Base-by-base conservation (phyloP, 2,888 invertebrate genomes). In the Silvanus unidentatus region DNA sequence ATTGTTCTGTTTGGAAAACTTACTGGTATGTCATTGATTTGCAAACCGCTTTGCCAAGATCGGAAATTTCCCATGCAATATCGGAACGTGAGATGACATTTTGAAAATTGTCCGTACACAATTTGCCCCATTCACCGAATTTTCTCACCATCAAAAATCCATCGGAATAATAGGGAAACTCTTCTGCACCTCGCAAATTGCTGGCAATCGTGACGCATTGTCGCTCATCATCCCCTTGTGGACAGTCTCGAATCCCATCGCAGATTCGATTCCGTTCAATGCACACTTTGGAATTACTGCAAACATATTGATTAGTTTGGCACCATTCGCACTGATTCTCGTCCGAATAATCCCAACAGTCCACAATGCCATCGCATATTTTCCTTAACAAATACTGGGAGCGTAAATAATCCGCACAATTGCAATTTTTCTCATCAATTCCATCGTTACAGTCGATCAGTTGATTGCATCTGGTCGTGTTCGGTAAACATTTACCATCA, bases 251-350 rank as follows among this genome's bases (percentile, higher is more conserved):
- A 14, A 73, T 68, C 0, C 86, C 86, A 59, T 88, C 84, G 65
- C 88, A 88, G 15, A 88, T 81, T 55, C 76, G 77, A 0, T 65
- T 68, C 62, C 75, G 75, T 34, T 83, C 78, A 11, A 88, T 75
- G 65, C 88, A 88, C 48, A 78, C 77, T 52, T 79, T 77, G 11
- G 83, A 84, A 60, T 82, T 86, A 0, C 84, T 79, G 60, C 88
- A 88, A 1, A 88, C 82, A 59, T 84, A 86, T 65, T 86, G 84
- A 0, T 79, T 79, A 39, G 81, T 78, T 45, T 72, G 68, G 61
- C 88, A 88, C 86, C 86, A 87, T 34, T 85, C 87, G 65, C 88
- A 87, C 54, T 81, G 76, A 58, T 80, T 80, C 70, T 88, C 88
- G 65, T 88, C 88, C 0, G 86, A 82, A 63, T 80, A 86, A 65